These are phyloP conservation scores for Mactra quadrangularis DNA, from an alignment of 1,140 invertebrate species.

Conservation along the genomic window DNA sequence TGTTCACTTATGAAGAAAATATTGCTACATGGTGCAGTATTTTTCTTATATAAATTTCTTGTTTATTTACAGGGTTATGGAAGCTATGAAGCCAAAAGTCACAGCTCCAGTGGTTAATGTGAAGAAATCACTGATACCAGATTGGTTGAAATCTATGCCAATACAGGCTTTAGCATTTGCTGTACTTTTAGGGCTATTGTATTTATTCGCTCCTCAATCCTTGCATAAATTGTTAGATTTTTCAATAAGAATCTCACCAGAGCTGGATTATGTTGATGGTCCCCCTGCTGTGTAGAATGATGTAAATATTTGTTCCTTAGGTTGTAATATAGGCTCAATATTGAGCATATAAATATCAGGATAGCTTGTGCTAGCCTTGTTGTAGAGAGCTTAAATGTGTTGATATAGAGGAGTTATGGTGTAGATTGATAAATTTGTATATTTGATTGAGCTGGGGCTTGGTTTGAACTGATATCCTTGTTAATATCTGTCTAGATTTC, in stretches of 20 bases:
- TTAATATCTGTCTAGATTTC: no score
- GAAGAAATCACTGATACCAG: slow-evolving; percentile 70
- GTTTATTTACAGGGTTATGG: slow-evolving; percentile 10
- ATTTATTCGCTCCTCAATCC: slow-evolving; percentile 91
- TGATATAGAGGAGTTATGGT: no score
- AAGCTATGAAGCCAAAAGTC: slow-evolving; percentile 1
- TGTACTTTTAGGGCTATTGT: slow-evolving; percentile 91
- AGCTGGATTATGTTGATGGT: slow-evolving; percentile 92
- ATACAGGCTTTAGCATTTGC: slow-evolving; percentile 90
- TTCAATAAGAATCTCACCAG: slow-evolving; percentile 91
- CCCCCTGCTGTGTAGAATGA: slow-evolving; percentile 87
- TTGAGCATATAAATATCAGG: slow-evolving; percentile 10
- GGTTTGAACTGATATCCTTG: no score
- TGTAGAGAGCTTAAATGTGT: slow-evolving; percentile 9
- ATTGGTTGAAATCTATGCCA: slow-evolving; percentile 87
- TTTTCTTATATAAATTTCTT: no score
- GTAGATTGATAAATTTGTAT: no score
- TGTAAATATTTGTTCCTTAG: slow-evolving; percentile 18
- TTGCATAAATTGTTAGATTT: slow-evolving; percentile 92
- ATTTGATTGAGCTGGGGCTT: no score
- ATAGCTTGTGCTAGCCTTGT: slow-evolving; percentile 51
- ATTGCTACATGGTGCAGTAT: no score
- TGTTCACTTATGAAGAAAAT: no score
- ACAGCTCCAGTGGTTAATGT: not conserved
- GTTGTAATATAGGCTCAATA: slow-evolving; percentile 29